Evolutionary conservation across 2,888 invertebrate species (phyloP).

Genomic region (Pseudococcus jackbeardsleyi): DNA sequence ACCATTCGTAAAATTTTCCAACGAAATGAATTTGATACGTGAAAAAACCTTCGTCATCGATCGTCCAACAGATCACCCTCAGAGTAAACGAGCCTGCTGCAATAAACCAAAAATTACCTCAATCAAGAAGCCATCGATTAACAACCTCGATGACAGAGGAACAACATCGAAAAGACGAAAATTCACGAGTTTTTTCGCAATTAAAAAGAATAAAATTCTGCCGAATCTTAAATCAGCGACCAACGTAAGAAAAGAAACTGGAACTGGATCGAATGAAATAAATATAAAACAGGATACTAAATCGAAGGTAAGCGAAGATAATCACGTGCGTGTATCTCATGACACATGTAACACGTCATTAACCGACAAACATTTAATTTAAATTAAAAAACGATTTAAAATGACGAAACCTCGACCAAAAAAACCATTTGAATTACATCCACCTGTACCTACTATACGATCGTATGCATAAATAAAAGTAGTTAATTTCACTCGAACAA

Average conservation of each 20-base stretch:
- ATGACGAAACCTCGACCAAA: not conserved
- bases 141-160: not conserved
- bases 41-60: constrained; percentile 33
- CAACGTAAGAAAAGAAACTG: not conserved
- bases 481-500: not conserved
- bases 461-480: not conserved
- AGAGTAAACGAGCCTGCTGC: not conserved
- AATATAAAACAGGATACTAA: constrained; percentile 13
- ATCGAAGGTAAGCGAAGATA: not conserved
- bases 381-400: constrained; percentile 1
- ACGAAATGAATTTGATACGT: not conserved
- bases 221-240: not conserved
- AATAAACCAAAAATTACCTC: not conserved
- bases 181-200: not conserved
- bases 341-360: not conserved
- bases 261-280: not conserved
- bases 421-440: not conserved
- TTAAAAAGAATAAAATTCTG: constrained; percentile 2
- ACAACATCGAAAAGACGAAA: not conserved
- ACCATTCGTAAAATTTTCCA: too few species aligned
- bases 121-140: not conserved
- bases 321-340: too few species aligned
- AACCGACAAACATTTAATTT: constrained; percentile 8
- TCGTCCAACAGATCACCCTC: not conserved
- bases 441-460: not conserved